A percentile compares a stretch with the other conserved stretches of the same genome.
Conservation (phyloP, 2,113 vertebrate species). For the Callorhinus ursinus region DNA sequence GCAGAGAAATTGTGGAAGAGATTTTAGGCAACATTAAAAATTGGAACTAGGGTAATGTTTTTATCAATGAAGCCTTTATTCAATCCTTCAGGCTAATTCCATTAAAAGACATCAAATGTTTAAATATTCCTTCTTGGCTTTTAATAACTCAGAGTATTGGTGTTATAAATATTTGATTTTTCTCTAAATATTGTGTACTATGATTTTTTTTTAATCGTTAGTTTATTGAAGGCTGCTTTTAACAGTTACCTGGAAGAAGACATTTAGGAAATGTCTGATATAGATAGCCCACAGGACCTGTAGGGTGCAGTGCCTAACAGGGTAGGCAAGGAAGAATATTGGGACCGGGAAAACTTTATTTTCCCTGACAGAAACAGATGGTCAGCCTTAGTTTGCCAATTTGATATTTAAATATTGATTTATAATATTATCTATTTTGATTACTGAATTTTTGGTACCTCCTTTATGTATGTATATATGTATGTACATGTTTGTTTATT, state of each 20-base stretch:
- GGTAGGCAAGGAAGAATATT: background rate
- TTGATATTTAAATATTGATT: background rate
- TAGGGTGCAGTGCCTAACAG: background rate
- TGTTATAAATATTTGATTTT: background rate
- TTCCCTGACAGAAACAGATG: background rate
- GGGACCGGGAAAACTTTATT: background rate
- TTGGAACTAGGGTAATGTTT: background rate
- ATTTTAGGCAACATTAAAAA: slow-evolving; percentile 18
- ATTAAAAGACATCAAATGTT: background rate
- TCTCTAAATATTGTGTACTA: background rate
- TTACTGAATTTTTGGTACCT: background rate
- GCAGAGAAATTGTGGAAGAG: background rate
- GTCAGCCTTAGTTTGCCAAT: background rate
- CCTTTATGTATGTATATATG: background rate
- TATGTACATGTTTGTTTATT: background rate
- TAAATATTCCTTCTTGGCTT: slow-evolving; percentile 11
- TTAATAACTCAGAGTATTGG: background rate
- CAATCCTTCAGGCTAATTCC: background rate
- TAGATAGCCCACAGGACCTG: fast-evolving
- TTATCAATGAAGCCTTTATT: background rate
- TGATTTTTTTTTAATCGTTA: background rate
- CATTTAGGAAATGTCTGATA: background rate
- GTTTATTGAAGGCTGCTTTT: background rate
- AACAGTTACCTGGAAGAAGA: background rate
- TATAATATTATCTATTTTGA: background rate